phyloP scores from a whole-genome alignment of 2,888 invertebrate species.

The Schizaphis graminum region DNA sequence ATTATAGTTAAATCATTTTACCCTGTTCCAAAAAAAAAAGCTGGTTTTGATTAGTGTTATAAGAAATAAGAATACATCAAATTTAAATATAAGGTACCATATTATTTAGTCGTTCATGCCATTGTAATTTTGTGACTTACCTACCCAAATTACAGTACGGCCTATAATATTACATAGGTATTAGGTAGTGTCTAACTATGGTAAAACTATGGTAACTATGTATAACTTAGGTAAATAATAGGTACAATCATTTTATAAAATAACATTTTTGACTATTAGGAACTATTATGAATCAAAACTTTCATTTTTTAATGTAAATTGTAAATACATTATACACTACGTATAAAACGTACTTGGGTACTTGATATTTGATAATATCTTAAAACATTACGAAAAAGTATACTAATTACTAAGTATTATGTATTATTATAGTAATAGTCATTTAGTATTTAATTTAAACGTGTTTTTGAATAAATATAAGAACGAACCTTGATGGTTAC shows the following conservation, averaged over 20 bases:
- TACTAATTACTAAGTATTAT: too few species aligned
- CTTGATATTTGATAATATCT: neutral
- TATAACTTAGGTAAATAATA: neutral
- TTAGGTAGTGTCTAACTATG: too few species aligned
- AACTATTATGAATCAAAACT: neutral
- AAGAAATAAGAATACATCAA: neutral
- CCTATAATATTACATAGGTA: too few species aligned
- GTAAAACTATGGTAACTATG: too few species aligned
- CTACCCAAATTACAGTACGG: neutral
- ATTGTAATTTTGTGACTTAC: neutral
- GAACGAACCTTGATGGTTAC: neutral
- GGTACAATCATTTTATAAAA: neutral
- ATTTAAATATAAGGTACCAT: neutral
- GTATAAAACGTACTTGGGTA: neutral
- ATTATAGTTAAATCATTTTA: neutral
- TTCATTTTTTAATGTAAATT: neutral
- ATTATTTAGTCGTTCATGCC: neutral
- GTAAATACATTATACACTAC: too few species aligned
- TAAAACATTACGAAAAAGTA: neutral
- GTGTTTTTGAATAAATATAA: neutral
- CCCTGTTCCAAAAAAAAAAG: neutral
- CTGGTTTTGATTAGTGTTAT: neutral
- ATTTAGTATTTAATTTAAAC: neutral
- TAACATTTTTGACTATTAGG: neutral
- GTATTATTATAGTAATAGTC: neutral